phyloP scores from a whole-genome alignment of 1,140 invertebrate species.

The Dermatophagoides farinae region DNA sequence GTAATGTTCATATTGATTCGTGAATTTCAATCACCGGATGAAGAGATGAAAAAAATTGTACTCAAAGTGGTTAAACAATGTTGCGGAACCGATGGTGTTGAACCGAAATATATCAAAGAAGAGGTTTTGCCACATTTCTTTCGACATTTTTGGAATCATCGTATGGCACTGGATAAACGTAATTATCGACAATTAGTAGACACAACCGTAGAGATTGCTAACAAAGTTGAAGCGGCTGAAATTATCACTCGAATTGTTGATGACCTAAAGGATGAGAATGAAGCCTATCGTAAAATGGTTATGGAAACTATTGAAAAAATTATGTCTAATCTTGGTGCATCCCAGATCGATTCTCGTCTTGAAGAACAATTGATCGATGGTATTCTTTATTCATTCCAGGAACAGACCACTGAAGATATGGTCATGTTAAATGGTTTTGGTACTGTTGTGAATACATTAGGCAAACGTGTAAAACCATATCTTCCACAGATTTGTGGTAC shows the following conservation, averaged over 20 bases:
- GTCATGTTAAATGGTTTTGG: constrained; percentile 99
- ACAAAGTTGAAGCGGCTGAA: constrained; percentile 95
- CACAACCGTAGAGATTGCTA: constrained; percentile 98
- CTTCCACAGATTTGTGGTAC: constrained; percentile 99
- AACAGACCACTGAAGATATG: constrained; percentile 98
- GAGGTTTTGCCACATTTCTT: constrained; percentile 98
- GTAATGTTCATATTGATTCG: constrained; percentile 98
- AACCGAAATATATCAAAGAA: constrained; percentile 95
- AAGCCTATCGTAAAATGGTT: constrained; percentile 99
- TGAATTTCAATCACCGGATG: constrained; percentile 98
- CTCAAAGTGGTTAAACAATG: constrained; percentile 99
- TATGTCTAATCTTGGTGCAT: constrained; percentile 87
- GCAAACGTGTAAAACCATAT: constrained; percentile 92
- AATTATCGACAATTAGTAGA: constrained; percentile 97
- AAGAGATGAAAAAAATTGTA: constrained; percentile 99
- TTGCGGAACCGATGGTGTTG: constrained; percentile 98
- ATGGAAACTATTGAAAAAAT: constrained; percentile 99
- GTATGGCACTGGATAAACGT: constrained; percentile 91
- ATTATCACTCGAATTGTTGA: constrained; percentile 97
- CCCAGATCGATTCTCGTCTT: constrained; percentile 86
- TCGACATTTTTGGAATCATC: constrained; percentile 99
- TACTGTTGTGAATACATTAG: constrained; percentile 91
- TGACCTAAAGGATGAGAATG: constrained; percentile 97
- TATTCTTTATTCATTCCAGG: constrained; percentile 97
- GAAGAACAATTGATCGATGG: constrained; percentile 99